Evolutionary conservation across 2,113 vertebrate genomes (phyloP), one percentile per base, ranked within the genome.

Genomic region (Urocynchramus pylzowi): DNA sequence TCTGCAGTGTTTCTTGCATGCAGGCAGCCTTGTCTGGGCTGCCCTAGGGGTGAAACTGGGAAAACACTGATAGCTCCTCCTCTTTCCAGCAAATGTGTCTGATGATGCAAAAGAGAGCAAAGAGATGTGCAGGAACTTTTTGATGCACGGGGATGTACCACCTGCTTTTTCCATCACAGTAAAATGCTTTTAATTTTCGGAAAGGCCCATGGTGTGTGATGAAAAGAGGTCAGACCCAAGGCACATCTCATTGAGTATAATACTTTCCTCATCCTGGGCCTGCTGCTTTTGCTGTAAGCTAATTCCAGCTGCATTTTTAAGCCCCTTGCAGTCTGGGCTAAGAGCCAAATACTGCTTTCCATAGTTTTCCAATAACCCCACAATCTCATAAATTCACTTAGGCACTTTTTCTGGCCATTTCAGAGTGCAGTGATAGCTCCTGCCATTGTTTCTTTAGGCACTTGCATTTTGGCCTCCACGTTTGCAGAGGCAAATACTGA

Each of bases 271-370:
- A 30, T 65, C 53, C 68, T 71, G 41, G n/a, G 37, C 77, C 24
- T 87, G 73, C 91, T 89, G 41, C 73, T 68, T 67, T 84, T 8
- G 4, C 89, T 90, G 65, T 47, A 67, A 91, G 84, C 56, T n/a
- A 90, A 71, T 87, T 87, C 76, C 92, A 63, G 52, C 71, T 93
- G 68, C 2, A 2, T 84, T 88, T 86, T 95, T 67, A 95, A 90
- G 69, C 68, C 54, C 52, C 24, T 93, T 90, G 44, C 47, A 42
- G 30, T 53, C 91, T 94, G 84, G 94, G 93, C 89, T 71, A 59
- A 67, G n/a, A 61, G 89, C 92, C 96, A 96, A 67, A 41, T 7
- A 3, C 60, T 74, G 75, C 63, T 95, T 85, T 87, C 74, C 37
- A 22, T 27, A 67, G 81, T 76, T 81, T 93, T 61, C 45, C 78